Evolutionary conservation across 1,140 invertebrate genomes (phyloP), one percentile per base, ranked within the genome.

Genomic region (Branchinecta lindahli): DNA sequence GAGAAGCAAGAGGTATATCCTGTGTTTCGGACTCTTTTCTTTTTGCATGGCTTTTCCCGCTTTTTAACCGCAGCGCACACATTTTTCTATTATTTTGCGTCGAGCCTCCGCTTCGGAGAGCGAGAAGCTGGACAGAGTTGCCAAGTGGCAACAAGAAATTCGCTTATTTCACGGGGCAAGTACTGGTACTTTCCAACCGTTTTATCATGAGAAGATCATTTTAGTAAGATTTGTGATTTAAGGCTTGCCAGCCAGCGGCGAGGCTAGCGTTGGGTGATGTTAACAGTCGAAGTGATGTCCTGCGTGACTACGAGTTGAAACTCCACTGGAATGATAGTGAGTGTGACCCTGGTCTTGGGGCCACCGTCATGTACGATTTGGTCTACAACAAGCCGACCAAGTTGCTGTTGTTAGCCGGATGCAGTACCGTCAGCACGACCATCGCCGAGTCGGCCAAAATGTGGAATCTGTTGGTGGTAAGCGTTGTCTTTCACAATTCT

Each of bases 401-500:
- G 81, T 81, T 99, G 73, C 92, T 99, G 84, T 81, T 99, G 68
- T 81, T 99, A 44, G 92, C 93, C 7, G 97, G 96, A 67, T 99
- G 96, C 79, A 96, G 93, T 73, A 97, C 95, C 4, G 96, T 99
- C n/a, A 98, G 96, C 75, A 99, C 96, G 8, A 97, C 96, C 66
- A 94, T 99, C 0, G 96, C 96, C 0, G 96, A 99, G 82, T 94
- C 96, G 45, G 96, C 96, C 44, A 97, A 96, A 82, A 98, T 98
- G 91, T 99, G 96, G 96, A 99, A 99, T 82, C 83, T 99, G 61
- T 90, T 99, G 76, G 96, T 99, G 81, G 95, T 98, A 83, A 87
- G 89, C 84, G 71, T 76, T 78, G 72, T 73, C 33, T 68, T 3
- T 33, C 33, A 33, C 33, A 33, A 33, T 33, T 33, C 33, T 33